Percentiles rank a stretch among this genome's conserved stretches.
These are phyloP conservation scores for Sialia sialis DNA, from an alignment of 2,113 vertebrate species.

Conservation along the genomic window DNA sequence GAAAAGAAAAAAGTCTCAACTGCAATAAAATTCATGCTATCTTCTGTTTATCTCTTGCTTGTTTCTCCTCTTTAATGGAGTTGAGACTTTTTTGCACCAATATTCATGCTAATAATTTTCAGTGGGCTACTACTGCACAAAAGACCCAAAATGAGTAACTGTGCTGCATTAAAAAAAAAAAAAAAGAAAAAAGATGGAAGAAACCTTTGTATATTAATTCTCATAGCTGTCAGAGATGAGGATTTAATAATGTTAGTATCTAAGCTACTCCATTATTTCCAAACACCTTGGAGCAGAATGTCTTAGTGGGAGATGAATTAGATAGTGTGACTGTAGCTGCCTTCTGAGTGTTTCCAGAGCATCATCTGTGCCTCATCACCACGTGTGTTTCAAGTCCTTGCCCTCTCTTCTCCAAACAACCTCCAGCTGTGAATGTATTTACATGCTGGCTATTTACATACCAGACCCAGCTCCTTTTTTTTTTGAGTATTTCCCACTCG, in stretches of 20 bases:
- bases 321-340: neutral
- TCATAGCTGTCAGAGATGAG: slow-evolving; percentile 40
- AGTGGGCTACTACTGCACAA: neutral
- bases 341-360: neutral
- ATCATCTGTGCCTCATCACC: slow-evolving; percentile 1
- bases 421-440: neutral
- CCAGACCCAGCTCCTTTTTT: neutral
- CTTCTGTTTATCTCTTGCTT: neutral
- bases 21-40: neutral
- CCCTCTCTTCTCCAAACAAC: slow-evolving; percentile 34
- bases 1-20: neutral
- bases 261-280: slow-evolving; percentile 48
- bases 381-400: neutral
- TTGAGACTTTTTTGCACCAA: neutral
- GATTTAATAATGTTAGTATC: slow-evolving; percentile 53
- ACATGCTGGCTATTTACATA: neutral
- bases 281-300: slow-evolving; percentile 37
- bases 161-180: neutral
- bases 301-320: slow-evolving; percentile 45
- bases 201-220: slow-evolving; percentile 44
- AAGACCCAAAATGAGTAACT: neutral
- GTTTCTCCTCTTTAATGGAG: neutral
- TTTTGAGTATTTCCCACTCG: neutral
- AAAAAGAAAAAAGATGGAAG: neutral
- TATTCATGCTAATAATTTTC: neutral